A percentile compares a stretch with the other conserved stretches of the same genome.
Evolutionary conservation across 2,797 vertebrate genomes (phyloP).

Genomic region (Pseudopleuronectes americanus): DNA sequence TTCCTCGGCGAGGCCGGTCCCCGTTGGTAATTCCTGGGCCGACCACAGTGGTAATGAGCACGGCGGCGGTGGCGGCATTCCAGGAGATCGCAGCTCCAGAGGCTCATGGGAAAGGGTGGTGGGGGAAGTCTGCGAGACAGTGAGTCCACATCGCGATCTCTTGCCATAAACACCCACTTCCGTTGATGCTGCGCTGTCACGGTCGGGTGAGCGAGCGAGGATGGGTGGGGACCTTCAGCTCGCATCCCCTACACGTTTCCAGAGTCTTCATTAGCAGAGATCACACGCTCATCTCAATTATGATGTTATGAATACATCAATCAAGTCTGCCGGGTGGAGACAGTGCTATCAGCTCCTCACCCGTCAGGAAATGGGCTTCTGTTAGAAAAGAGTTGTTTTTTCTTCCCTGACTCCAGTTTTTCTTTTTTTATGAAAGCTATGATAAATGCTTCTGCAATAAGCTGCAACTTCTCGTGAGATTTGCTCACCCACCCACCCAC

Average conservation of each 20-base stretch:
- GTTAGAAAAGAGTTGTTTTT: not conserved
- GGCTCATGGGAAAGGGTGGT: conserved; percentile 83
- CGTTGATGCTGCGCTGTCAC: conserved; percentile 67
- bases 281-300: conserved; percentile 57
- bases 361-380: conserved; percentile 53
- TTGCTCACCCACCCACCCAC: conserved; percentile 28
- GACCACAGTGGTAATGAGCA: conserved; percentile 85
- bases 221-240: conserved; percentile 68
- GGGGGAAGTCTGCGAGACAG: conserved; percentile 78
- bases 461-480: conserved; percentile 37
- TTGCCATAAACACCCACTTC: conserved; percentile 78
- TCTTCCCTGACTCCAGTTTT: conserved; percentile 31
- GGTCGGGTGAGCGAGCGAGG: conserved; percentile 61
- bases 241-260: conserved; percentile 42
- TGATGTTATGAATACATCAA: conserved; percentile 62
- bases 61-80: conserved; percentile 71
- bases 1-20: conserved; percentile 77
- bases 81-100: conserved; percentile 76
- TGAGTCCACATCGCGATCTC: conserved; percentile 74
- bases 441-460: conserved; percentile 61
- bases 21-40: conserved; percentile 82
- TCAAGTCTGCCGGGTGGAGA: conserved; percentile 55
- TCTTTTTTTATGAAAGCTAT: conserved; percentile 44
- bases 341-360: conserved; percentile 49
- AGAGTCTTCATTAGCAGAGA: conserved; percentile 46